Evolutionary conservation across 1,140 invertebrate species (phyloP).

Genomic region (Sitophilus oryzae): DNA sequence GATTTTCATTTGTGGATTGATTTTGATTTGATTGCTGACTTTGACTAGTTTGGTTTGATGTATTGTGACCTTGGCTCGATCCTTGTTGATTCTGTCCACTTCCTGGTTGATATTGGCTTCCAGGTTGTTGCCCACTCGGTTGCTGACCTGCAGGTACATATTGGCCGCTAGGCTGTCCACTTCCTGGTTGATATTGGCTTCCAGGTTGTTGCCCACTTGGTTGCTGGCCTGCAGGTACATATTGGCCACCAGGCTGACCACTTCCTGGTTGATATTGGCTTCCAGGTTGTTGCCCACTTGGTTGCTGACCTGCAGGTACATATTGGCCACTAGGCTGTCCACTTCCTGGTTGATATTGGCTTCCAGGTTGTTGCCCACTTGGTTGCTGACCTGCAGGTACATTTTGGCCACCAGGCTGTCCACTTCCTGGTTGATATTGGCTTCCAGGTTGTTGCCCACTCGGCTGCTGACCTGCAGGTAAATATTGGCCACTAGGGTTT

Average conservation of each 20-base stretch:
- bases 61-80: constrained; percentile 11
- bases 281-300: no score
- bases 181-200: neutral
- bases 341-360: neutral
- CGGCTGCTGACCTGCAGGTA: constrained; percentile 15
- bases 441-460: constrained; percentile 8
- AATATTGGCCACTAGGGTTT: neutral
- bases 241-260: constrained; percentile 24
- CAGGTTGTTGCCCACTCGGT: no score
- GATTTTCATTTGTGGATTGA: neutral
- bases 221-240: constrained; percentile 2
- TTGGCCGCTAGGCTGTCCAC: constrained; percentile 1
- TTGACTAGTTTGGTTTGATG: constrained; percentile 6
- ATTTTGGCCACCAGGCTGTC: constrained; percentile 15
- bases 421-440: neutral
- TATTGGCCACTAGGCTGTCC: neutral
- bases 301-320: neutral
- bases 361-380: neutral
- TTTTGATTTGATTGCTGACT: neutral
- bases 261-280: neutral
- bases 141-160: no score
- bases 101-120: no score
- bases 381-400: constrained; percentile 13
- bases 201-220: neutral
- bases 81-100: neutral